Percentiles rank a stretch among this genome's conserved stretches.
Evolutionary conservation across 1,140 invertebrate species (phyloP).

Genomic region (Potamilus streckersoni): DNA sequence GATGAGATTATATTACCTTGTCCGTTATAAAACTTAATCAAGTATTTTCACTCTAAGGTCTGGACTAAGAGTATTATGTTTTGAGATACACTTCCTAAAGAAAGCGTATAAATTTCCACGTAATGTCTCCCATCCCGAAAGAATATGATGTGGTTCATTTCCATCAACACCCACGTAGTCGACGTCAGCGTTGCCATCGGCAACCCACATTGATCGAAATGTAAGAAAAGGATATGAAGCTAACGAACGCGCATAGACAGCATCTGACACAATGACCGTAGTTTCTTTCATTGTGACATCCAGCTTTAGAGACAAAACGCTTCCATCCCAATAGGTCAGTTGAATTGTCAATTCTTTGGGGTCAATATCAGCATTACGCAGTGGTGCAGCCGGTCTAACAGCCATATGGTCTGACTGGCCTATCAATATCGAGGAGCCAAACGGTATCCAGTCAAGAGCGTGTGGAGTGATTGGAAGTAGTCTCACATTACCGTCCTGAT

Average conservation of each 20-base stretch:
- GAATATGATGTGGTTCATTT: slow-evolving; percentile 13
- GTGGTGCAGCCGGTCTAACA: slow-evolving; percentile 38
- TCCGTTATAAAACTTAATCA: background rate
- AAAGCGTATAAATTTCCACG: slow-evolving; percentile 41
- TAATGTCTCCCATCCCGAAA: slow-evolving; percentile 26
- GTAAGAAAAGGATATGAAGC: slow-evolving; percentile 44
- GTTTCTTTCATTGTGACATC: no score
- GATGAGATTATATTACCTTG: no score
- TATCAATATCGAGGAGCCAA: no score
- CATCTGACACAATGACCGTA: no score
- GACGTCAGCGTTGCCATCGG: slow-evolving; percentile 46
- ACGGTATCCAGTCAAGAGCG: no score
- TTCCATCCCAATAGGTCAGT: no score
- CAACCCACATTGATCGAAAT: slow-evolving; percentile 50
- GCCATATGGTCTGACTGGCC: slow-evolving; percentile 28
- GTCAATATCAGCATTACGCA: slow-evolving; percentile 35
- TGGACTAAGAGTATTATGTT: slow-evolving; percentile 50
- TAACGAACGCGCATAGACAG: no score
- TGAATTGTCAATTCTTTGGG: slow-evolving; percentile 23
- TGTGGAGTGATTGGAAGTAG: no score
- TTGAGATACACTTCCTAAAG: slow-evolving; percentile 51
- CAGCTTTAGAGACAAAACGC: no score
- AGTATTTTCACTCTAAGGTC: slow-evolving; percentile 42
- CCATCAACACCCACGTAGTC: slow-evolving; percentile 45
- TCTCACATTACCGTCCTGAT: no score